Evolutionary conservation across 92 coral and sea anemone genomes (phyloP).

Genomic region (Porites divaricata): DNA sequence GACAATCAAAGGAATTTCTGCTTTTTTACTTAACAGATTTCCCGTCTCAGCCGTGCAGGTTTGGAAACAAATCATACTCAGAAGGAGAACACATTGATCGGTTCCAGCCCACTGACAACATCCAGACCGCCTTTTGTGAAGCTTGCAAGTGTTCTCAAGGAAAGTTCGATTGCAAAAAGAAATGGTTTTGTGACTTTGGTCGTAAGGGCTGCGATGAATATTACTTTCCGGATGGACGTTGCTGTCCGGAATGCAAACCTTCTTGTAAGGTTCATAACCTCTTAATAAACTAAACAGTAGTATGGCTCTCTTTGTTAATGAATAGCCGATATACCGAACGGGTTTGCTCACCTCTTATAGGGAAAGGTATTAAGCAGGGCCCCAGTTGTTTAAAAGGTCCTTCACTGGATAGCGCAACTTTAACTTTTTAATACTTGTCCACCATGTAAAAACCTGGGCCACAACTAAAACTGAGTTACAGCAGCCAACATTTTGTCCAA

Average conservation of each 20-base stretch:
- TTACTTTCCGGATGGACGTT: background rate
- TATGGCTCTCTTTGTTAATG: too few species aligned
- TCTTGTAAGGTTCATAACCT: background rate
- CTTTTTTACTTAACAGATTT: background rate
- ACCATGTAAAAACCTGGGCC: too few species aligned
- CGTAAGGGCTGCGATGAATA: background rate
- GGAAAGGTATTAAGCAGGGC: too few species aligned
- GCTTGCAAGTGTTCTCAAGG: background rate
- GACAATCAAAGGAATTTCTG: too few species aligned
- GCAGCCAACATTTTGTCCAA: too few species aligned
- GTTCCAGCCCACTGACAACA: background rate
- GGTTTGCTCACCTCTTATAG: too few species aligned
- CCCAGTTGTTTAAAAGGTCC: too few species aligned
- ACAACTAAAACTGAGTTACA: too few species aligned
- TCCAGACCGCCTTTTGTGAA: too few species aligned
- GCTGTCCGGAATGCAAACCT: conserved; percentile 19
- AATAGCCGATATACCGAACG: too few species aligned
- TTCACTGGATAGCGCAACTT: too few species aligned
- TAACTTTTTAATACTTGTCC: too few species aligned
- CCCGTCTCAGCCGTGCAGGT: background rate
- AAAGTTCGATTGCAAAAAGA: conserved; percentile 1
- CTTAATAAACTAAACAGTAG: background rate
- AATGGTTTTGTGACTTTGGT: background rate
- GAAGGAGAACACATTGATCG: background rate
- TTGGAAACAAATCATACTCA: background rate